Evolutionary conservation across 2,888 invertebrate genomes (phyloP), one percentile per base, ranked within the genome.

Genomic region (Euphydryas editha): DNA sequence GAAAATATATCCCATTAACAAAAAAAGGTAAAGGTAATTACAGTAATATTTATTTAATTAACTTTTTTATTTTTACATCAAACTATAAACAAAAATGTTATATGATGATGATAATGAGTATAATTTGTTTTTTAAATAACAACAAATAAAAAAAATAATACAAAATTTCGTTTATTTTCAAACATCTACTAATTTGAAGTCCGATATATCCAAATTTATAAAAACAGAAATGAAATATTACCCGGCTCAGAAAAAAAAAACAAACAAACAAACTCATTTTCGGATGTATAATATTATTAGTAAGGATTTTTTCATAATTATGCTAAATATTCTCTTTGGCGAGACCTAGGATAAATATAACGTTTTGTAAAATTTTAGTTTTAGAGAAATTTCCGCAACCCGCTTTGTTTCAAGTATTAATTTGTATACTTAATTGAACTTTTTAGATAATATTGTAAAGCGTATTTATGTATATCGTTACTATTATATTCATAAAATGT

Each of bases 311-410:
- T 62, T 62, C 15, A 56, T 37, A 62, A 47, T 37, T 62, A 56
- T 56, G 37, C 47, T 24, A 20, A 56, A 18, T 56, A 62, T 62
- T 47, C 56, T 47, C 47, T 57, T 57, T 24, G 62, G 42, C 55
- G 54, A 56, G 55, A 56, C 46, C 47, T 37, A 37, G 37, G 56
- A 47, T 62, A 55, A 62, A 62, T 46, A 62, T 11, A 44, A 30
- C n/a, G 47, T 62, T 62, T 56, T 56, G 56, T 21, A 62, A 46
- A 46, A 46, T 47, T 47, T 18, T 24, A 55, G 54, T 36, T n/a
- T 24, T 20, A 18, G 49, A 15, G 49, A 20, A 60, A n/a, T 60
- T 51, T 60, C 49, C 60, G 39, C 49, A 37, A 37, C 21, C 7
- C 51, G 37, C 17, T 51, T 17, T 24, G 60, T 54, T 54, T 54